Conservation (phyloP, 2,888 invertebrate species). For the Erynnis tages region DNA sequence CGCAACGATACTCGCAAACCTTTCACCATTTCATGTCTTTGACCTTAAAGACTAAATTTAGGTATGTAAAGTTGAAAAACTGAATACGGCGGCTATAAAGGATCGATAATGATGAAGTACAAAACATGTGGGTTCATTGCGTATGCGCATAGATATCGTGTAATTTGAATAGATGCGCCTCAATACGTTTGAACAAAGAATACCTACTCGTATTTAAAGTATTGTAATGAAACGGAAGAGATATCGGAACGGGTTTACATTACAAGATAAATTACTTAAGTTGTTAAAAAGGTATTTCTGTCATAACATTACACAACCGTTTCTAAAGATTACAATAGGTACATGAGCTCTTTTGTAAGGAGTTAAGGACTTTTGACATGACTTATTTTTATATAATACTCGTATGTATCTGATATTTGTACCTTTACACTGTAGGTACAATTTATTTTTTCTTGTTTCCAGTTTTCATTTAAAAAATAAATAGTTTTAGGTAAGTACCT, state of each 20-base stretch:
- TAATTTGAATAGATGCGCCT: conserved; percentile 71
- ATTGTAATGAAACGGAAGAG: conserved; percentile 63
- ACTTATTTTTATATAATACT: too few species aligned
- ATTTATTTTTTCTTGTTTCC: too few species aligned
- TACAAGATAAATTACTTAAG: not conserved
- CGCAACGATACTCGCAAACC: too few species aligned
- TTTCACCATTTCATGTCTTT: too few species aligned
- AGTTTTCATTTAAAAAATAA: too few species aligned
- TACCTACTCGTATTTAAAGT: conserved; percentile 36
- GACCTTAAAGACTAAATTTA: not conserved
- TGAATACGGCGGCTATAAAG: conserved; percentile 21
- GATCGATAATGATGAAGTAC: conserved; percentile 36
- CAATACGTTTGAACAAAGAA: conserved; percentile 66
- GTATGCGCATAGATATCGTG: conserved; percentile 71
- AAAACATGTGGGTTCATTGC: conserved; percentile 68
- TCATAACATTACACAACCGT: too few species aligned
- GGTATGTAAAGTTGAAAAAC: not conserved
- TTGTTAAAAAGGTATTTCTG: not conserved
- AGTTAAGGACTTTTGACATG: too few species aligned
- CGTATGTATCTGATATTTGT: too few species aligned
- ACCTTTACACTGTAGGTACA: too few species aligned
- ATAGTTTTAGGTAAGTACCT: too few species aligned
- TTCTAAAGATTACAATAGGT: too few species aligned
- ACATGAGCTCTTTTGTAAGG: too few species aligned
- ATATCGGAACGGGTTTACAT: conserved; percentile 54